Evolutionary conservation across 2,113 vertebrate species (phyloP), one percentile per base, ranked within the genome.

Genomic region (Girardinichthys multiradiatus): DNA sequence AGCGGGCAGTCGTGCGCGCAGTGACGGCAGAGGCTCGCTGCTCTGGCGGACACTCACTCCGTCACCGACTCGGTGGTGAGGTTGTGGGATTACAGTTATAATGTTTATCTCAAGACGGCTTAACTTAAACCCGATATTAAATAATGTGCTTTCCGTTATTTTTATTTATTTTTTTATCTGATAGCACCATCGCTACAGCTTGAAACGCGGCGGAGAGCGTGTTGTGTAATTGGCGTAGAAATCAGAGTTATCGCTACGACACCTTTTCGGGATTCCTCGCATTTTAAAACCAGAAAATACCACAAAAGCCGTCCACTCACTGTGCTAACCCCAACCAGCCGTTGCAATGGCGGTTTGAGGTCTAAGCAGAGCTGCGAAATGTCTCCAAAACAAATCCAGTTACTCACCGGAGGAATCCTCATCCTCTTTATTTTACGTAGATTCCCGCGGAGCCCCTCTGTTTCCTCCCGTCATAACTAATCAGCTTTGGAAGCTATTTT

Each of bases 391-490:
- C 81, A 77, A 72, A 81, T 61, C 28, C 60, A 72, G 42, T 48
- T 27, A 92, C 93, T 94, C 90, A 95, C 93, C 87, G 84, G 89
- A 87, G 90, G 92, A 90, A 89, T 91, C 87, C 90, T 92, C 93
- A 94, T 94, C 82, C 91, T 86, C 70, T 54, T n/a, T 2, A 24
- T 54, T n/a, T 54, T 54, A 88, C 84, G 74, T 69, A 57, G 69
- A 60, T 85, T 81, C 82, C 86, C 81, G 73, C 61, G 48, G 77
- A 91, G 84, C 74, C 81, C 78, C 87, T 64, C 73, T 76, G 82
- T 60, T 45, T 27, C 48, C 58, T 29, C 66, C 80, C 85, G 83
- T 84, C 90, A 92, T 87, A 51, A 26, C 77, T 86, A 66, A 85
- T 75, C 84, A 74, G 69, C 74, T 88, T 81, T 84, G 24, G 10